Evolutionary conservation across 2,113 vertebrate genomes (phyloP), one percentile per base, ranked within the genome.

Genomic region (Loxodonta africana): DNA sequence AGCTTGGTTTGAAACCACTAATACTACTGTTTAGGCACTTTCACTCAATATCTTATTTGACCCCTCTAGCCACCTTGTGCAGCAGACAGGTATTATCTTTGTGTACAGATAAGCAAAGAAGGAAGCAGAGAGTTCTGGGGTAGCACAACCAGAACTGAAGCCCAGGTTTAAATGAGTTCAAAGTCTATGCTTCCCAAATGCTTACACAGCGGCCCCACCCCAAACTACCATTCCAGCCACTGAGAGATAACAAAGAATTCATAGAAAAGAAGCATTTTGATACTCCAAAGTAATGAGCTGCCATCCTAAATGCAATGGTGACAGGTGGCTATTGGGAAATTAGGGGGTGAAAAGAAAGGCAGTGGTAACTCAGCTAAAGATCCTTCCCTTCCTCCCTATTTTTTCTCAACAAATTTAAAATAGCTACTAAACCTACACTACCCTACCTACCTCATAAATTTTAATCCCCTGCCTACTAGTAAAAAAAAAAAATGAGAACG

Each of bases 401-500:
- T 83, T 53, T 65, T 44, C 76, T 80, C 90, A 90, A 93, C 8
- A 91, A 88, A 80, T 86, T 69, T 71, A 88, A 96, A 93, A 74
- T 30, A 60, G 15, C 41, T 67, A 91, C 83, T 67, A 71, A 71
- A 57, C 25, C n/a, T 73, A 73, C 12, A 94, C 18, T 46, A 65
- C 26, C 65, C 51, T 20, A 10, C 65, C 51, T 20, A 10, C 37
- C 48, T n/a, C n/a, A 88, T 9, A 96, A n/a, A 83, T 78, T 62
- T 89, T 82, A 93, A 84, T 74, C 48, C 65, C 41, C 73, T 51
- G 51, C 17, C 65, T 67, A 14, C 60, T 44, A 41, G 23, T 17
- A 76, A 51, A 60, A 76, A 57, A 25, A n/a, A 30, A 41, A 63
- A 37, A 57, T 57, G 53, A 57, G 53, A 57, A 57, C 15, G 53